A percentile compares a stretch with the other conserved stretches of the same genome.
These are phyloP conservation scores for Platycnemis pennipes DNA, from an alignment of 2,888 invertebrate species.

Conservation along the genomic window DNA sequence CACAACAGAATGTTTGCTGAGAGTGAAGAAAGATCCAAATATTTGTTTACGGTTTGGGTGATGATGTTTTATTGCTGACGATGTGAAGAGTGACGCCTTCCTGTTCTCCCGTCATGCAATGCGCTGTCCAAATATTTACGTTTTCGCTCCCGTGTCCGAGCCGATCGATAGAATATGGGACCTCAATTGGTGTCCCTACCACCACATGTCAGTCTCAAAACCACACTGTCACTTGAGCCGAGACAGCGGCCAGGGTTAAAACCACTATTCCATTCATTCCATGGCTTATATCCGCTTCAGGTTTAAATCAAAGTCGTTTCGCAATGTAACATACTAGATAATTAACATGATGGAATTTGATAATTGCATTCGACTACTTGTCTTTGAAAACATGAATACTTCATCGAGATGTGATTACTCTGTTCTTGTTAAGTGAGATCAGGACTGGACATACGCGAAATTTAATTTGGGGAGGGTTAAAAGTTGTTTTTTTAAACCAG, in stretches of 20 bases:
- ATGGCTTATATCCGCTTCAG: background rate
- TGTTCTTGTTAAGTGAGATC: no score
- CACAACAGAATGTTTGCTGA: background rate
- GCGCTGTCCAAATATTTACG: conserved; percentile 10
- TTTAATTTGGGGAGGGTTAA: no score
- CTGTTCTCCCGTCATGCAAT: conserved; percentile 3
- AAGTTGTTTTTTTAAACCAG: no score
- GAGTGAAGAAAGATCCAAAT: background rate
- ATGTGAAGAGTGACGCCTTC: background rate
- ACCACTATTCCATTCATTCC: background rate
- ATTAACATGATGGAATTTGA: background rate
- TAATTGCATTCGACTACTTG: background rate
- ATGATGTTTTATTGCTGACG: background rate
- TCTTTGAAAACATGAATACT: background rate
- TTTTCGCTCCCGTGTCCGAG: background rate
- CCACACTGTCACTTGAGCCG: background rate
- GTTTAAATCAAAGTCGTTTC: background rate
- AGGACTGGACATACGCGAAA: no score
- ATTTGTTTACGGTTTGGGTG: background rate
- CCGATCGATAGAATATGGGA: background rate
- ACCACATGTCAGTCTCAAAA: background rate
- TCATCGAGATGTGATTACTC: background rate
- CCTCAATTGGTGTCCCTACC: background rate
- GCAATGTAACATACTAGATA: background rate
- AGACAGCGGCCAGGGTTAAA: background rate